Percentiles rank a stretch among this genome's conserved stretches.
These are phyloP conservation scores for Campopleginae sp. DNA, from an alignment of 2,888 invertebrate genomes.

Conservation along the genomic window DNA sequence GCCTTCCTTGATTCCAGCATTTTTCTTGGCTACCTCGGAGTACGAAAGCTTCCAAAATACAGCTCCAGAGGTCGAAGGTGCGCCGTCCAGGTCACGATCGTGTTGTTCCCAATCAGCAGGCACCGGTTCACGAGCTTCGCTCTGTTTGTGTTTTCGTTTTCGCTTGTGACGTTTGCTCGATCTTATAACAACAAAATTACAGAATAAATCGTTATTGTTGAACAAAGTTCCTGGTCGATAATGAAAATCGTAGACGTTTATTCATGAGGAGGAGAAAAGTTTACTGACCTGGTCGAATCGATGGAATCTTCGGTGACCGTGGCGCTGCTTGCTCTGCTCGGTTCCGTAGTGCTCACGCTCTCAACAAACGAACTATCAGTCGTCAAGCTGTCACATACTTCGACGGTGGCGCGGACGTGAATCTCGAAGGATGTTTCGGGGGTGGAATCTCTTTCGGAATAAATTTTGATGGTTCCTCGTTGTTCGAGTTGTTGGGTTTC, in stretches of 20 bases:
- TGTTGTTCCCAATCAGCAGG: constrained; percentile 60
- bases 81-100: constrained; percentile 69
- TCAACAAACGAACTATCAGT: constrained; percentile 69
- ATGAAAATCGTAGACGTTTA: background rate
- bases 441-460: constrained; percentile 73
- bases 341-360: constrained; percentile 65
- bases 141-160: constrained; percentile 66
- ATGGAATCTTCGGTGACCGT: constrained; percentile 68
- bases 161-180: constrained; percentile 59
- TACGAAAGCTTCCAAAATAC: constrained; percentile 73
- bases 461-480: constrained; percentile 26
- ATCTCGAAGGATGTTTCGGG: constrained; percentile 78
- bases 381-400: constrained; percentile 76
- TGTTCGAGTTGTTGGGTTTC: constrained; percentile 52
- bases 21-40: constrained; percentile 76
- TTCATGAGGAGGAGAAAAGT: background rate
- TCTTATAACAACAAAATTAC: constrained; percentile 5
- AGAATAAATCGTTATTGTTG: background rate
- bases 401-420: constrained; percentile 79
- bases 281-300: constrained; percentile 33
- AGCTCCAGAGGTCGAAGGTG: constrained; percentile 69
- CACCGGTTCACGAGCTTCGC: constrained; percentile 45
- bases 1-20: constrained; percentile 58
- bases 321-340: constrained; percentile 68
- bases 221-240: background rate